Percentiles rank a stretch among this genome's conserved stretches.
phyloP scores from a whole-genome alignment of 2,888 invertebrate genomes.

The Rapana venosa region DNA sequence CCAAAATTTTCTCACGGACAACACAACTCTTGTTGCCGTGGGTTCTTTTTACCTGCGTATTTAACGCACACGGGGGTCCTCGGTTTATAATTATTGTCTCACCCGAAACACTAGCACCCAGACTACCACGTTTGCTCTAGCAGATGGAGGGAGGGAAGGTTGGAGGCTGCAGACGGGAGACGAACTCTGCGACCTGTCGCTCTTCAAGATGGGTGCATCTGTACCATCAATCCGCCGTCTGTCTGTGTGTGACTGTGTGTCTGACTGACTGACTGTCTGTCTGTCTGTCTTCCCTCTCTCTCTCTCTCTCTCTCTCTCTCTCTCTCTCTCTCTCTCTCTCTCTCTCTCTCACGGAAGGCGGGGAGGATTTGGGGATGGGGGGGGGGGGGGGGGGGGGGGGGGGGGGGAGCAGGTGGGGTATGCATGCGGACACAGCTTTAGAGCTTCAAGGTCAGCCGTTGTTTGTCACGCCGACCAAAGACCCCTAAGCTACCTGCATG shows the following conservation, averaged over 20 bases:
- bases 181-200: neutral
- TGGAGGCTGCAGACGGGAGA: neutral
- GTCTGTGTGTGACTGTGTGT: neutral
- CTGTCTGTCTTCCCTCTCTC: no score
- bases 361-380: no score
- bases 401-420: no score
- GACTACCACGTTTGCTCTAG: no score
- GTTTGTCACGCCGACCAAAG: neutral
- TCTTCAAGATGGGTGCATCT: neutral
- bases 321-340: neutral
- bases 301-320: neutral
- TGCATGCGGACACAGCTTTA: no score
- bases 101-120: no score
- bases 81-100: neutral
- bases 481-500: neutral
- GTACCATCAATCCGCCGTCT: neutral
- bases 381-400: no score
- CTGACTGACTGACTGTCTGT: slow-evolving; percentile 6
- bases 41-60: no score
- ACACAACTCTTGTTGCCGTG: no score
- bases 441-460: neutral
- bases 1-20: no score
- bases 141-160: neutral
- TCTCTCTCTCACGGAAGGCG: no score
- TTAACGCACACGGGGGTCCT: no score